These are phyloP conservation scores for Nematostella vectensis DNA, from an alignment of 92 coral and sea anemone species.

Conservation along the genomic window DNA sequence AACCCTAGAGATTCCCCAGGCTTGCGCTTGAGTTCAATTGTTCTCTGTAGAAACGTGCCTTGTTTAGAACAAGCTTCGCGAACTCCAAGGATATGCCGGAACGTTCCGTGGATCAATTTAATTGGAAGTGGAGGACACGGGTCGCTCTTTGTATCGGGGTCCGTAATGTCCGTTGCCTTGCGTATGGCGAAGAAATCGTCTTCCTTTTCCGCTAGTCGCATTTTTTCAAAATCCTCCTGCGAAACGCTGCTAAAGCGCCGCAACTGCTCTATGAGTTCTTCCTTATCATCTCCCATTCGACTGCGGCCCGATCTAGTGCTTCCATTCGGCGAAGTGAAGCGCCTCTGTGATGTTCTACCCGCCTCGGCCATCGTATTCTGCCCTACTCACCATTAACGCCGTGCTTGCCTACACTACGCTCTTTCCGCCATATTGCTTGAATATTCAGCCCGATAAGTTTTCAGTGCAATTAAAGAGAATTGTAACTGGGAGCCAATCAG, in stretches of 20 bases:
- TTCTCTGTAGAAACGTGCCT: conserved; percentile 93
- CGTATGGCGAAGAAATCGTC: conserved; percentile 92
- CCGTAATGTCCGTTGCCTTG: conserved; percentile 93
- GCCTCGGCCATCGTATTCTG: conserved; percentile 71
- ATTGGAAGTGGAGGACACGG: conserved; percentile 93
- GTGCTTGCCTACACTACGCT: conserved; percentile 31
- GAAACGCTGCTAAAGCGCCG: conserved; percentile 95
- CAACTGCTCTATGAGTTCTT: conserved; percentile 63
- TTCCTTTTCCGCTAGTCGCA: conserved; percentile 95
- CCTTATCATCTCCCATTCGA: conserved; percentile 54
- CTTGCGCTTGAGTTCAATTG: conserved; percentile 85
- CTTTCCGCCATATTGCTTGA: conserved; percentile 87
- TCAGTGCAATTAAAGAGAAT: conserved; percentile 71
- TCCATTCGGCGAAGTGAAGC: conserved; percentile 61
- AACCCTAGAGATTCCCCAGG: conserved; percentile 97
- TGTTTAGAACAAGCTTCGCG: conserved; percentile 97
- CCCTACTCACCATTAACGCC: conserved; percentile 28
- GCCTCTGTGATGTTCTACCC: conserved; percentile 48
- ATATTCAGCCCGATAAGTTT: conserved; percentile 64
- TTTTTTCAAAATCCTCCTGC: conserved; percentile 96
- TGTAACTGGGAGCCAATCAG: conserved; percentile 63
- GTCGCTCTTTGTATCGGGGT: conserved; percentile 92
- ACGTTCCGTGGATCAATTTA: conserved; percentile 85
- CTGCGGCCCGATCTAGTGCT: conserved; percentile 39
- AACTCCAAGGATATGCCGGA: conserved; percentile 85